A percentile compares a stretch with the other conserved stretches of the same genome.
Evolutionary conservation across 35 echinoderm and acorn worm genomes (phyloP).

Genomic region (Hemicentrotus pulcherrimus): DNA sequence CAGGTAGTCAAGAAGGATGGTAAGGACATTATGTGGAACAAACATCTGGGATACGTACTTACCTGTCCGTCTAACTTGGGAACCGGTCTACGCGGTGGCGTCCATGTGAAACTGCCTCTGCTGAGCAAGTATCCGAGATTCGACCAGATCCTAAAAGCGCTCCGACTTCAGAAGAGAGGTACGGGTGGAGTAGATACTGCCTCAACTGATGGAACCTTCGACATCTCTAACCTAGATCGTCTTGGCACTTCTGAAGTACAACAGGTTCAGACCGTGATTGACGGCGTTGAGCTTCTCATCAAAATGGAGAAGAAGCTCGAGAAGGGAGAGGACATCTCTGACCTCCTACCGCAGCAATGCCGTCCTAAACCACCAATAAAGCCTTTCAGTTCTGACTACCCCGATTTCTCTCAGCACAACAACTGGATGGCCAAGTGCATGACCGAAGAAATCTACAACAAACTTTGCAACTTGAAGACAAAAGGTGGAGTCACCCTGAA

Average conservation of each 20-base stretch:
- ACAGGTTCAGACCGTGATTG: conserved; percentile 86
- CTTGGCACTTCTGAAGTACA: conserved; percentile 92
- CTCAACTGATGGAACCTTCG: conserved; percentile 98
- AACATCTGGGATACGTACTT: conserved; percentile 95
- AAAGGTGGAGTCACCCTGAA: conserved; percentile 77
- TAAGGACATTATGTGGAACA: conserved; percentile 94
- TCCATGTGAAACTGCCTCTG: conserved; percentile 91
- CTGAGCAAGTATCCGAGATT: conserved; percentile 82
- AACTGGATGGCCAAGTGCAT: conserved; percentile 88
- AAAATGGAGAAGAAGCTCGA: conserved; percentile 91
- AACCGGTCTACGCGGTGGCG: conserved; percentile 89
- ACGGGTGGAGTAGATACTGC: conserved; percentile 99
- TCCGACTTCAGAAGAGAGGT: conserved; percentile 91
- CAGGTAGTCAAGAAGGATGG: conserved; percentile 74
- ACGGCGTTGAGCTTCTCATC: conserved; percentile 86
- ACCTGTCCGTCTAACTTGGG: conserved; percentile 99
- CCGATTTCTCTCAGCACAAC: conserved; percentile 89
- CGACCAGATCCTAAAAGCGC: conserved; percentile 71
- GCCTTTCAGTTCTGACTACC: conserved; percentile 76
- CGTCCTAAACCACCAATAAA: conserved; percentile 67
- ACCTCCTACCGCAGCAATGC: conserved; percentile 75
- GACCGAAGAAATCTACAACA: conserved; percentile 82
- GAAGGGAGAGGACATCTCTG: conserved; percentile 67
- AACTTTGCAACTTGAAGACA: conserved; percentile 72
- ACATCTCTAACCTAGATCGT: conserved; percentile 94